These are phyloP conservation scores for Ispidina picta DNA, from an alignment of 2,797 vertebrate genomes.

Conservation along the genomic window DNA sequence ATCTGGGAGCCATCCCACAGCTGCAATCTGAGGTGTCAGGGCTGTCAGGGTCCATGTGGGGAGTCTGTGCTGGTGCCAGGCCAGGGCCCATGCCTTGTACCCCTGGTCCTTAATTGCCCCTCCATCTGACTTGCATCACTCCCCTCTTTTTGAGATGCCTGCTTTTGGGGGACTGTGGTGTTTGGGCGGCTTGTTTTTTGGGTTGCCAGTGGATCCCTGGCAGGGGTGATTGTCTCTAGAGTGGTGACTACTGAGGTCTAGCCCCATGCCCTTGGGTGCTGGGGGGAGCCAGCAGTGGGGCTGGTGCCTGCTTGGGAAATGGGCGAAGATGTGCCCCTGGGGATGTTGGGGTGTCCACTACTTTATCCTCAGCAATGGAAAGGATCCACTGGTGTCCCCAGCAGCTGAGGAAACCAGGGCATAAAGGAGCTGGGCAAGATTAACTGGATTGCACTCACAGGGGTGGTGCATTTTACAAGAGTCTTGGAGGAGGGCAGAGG, in stretches of 20 bases:
- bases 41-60: neutral
- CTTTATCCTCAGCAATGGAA: neutral
- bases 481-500: neutral
- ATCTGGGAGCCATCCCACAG: neutral
- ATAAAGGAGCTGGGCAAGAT: neutral
- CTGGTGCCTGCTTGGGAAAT: neutral
- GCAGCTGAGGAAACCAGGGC: neutral
- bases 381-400: fast-evolving
- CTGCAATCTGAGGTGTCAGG: neutral
- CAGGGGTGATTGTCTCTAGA: neutral
- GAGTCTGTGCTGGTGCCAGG: neutral
- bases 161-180: neutral
- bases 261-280: neutral
- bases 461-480: neutral
- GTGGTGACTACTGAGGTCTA: neutral
- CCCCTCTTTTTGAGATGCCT: neutral
- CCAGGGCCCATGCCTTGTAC: fast-evolving
- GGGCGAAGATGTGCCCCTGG: neutral
- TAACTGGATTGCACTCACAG: neutral
- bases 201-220: neutral
- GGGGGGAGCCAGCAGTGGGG: neutral
- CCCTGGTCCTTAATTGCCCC: neutral
- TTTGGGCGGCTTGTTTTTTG: neutral
- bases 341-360: fast-evolving
- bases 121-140: neutral